Conservation (phyloP, 2,113 vertebrate genomes). For the Epinephelus fuscoguttatus region DNA sequence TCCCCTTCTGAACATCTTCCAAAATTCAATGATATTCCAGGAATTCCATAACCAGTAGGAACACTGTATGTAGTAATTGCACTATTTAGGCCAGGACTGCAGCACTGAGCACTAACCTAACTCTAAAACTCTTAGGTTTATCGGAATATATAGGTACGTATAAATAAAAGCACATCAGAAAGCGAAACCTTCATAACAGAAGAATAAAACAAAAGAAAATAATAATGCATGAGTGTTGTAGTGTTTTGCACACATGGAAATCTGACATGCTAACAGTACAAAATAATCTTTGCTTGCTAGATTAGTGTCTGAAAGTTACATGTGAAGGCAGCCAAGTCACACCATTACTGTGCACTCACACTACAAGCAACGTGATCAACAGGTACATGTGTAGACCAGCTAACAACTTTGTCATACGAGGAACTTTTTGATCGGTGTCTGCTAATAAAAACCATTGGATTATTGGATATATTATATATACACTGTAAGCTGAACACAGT, state of each 20-base stretch:
- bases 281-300: not conserved
- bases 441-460: not conserved
- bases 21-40: not conserved
- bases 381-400: not conserved
- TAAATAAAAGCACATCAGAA: conserved; percentile 56
- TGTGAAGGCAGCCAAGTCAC: conserved; percentile 12
- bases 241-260: conserved; percentile 2
- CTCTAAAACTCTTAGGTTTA: conserved; percentile 28
- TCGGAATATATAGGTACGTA: conserved; percentile 25
- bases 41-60: conserved; percentile 18
- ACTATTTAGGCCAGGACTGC: conserved; percentile 16
- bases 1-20: not conserved
- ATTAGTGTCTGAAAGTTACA: conserved; percentile 19
- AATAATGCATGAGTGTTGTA: conserved; percentile 2
- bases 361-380: not conserved
- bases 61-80: conserved; percentile 5
- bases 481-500: not conserved
- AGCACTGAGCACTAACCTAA: conserved; percentile 20
- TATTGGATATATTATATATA: not conserved
- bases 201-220: not conserved
- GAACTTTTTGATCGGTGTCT: not conserved
- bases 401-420: not conserved
- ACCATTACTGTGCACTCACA: conserved; percentile 23
- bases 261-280: conserved; percentile 7
- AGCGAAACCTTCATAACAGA: conserved; percentile 21